Conservation (phyloP, 2,113 vertebrate genomes). For the Pterophyllum scalare region DNA sequence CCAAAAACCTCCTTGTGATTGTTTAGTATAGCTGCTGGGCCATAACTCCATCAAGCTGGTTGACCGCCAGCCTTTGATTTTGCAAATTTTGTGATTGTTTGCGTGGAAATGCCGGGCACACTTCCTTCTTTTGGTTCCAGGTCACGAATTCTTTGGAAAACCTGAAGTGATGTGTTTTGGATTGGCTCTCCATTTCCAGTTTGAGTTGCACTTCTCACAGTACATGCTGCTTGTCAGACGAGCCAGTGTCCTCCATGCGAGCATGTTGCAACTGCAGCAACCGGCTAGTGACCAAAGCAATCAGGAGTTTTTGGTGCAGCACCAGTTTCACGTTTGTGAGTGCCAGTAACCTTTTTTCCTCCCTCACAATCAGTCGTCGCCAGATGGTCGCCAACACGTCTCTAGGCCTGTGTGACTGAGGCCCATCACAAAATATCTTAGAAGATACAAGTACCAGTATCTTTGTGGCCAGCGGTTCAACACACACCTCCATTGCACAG, state of each 20-base stretch:
- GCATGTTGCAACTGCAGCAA: background rate
- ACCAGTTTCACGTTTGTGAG: background rate
- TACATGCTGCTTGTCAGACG: background rate
- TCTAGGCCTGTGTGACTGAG: background rate
- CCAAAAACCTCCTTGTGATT: background rate
- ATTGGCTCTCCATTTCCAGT: background rate
- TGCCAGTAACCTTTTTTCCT: background rate
- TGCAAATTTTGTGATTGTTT: background rate
- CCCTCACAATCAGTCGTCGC: fast-evolving
- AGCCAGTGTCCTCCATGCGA: background rate
- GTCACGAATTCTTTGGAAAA: background rate
- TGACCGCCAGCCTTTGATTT: background rate
- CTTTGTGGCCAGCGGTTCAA: background rate
- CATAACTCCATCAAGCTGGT: too few relatives aligned
- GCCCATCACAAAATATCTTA: background rate
- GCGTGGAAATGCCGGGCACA: background rate
- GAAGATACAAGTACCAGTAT: background rate
- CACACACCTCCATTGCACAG: background rate
- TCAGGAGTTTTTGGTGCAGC: background rate
- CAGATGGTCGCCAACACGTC: fast-evolving
- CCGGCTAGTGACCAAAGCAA: fast-evolving
- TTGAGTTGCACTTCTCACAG: background rate
- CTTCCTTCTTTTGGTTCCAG: background rate
- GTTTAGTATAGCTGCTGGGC: too few relatives aligned
- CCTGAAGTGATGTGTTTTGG: background rate